These are phyloP conservation scores for Pasiphila rectangulata DNA, from an alignment of 2,888 invertebrate species.

Conservation along the genomic window DNA sequence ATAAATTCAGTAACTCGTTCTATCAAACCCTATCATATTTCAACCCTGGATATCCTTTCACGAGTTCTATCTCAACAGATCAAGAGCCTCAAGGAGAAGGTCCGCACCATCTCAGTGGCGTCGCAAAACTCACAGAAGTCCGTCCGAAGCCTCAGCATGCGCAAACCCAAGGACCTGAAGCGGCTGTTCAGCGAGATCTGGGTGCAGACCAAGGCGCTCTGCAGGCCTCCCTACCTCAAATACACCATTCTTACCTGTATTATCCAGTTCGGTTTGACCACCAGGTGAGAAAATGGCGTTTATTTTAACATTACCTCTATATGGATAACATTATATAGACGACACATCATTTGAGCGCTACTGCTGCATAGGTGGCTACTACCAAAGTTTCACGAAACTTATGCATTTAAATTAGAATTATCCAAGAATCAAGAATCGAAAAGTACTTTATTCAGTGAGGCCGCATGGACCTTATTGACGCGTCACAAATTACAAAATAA, in stretches of 20 bases:
- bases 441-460: too few relatives aligned
- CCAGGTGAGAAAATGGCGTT: slow-evolving; percentile 77
- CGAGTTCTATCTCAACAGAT: slow-evolving; percentile 69
- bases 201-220: slow-evolving; percentile 87
- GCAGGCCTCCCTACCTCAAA: slow-evolving; percentile 86
- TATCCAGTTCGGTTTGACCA: slow-evolving; percentile 91
- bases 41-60: too few relatives aligned
- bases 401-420: too few relatives aligned
- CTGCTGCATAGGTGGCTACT: too few relatives aligned
- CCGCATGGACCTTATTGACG: too few relatives aligned
- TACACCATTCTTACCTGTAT: slow-evolving; percentile 88
- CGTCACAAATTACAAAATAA: too few relatives aligned
- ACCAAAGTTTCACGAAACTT: too few relatives aligned
- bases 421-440: too few relatives aligned
- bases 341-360: too few relatives aligned
- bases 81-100: slow-evolving; percentile 85
- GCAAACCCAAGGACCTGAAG: slow-evolving; percentile 87
- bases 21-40: too few relatives aligned
- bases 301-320: background rate
- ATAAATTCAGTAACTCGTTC: too few relatives aligned
- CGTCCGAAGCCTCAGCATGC: slow-evolving; percentile 84
- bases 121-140: slow-evolving; percentile 84
- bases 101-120: slow-evolving; percentile 82
- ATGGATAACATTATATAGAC: too few relatives aligned
- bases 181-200: slow-evolving; percentile 85